Evolutionary conservation across 2,888 invertebrate species (phyloP).

Genomic region (Odiellus spinosus): DNA sequence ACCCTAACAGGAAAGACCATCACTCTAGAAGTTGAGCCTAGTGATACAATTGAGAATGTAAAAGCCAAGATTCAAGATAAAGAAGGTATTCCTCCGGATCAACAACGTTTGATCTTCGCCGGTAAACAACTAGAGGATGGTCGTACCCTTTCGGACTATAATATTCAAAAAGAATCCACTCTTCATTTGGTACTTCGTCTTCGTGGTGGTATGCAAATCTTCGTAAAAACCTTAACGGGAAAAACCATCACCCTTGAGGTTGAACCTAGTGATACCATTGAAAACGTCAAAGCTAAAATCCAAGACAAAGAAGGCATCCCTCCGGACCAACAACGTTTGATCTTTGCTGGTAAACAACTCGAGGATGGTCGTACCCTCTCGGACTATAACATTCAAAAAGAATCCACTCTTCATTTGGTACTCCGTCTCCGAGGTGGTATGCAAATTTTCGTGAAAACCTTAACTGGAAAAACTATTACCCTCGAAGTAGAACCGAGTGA

Average conservation of each 20-base stretch:
- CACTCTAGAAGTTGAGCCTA: conserved; percentile 80
- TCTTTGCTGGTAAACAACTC: conserved; percentile 45
- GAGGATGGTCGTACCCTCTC: conserved; percentile 44
- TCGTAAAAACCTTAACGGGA: conserved; percentile 83
- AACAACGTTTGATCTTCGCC: conserved; percentile 27
- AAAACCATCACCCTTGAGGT: conserved; percentile 86
- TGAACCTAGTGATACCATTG: conserved; percentile 80
- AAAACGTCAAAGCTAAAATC: conserved; percentile 86
- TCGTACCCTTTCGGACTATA: conserved; percentile 43
- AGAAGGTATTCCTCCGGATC: conserved; percentile 42
- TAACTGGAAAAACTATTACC: conserved; percentile 81
- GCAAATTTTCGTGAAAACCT: conserved; percentile 94
- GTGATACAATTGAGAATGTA: conserved; percentile 88
- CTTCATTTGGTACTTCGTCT: conserved; percentile 73
- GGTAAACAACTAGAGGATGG: conserved; percentile 40
- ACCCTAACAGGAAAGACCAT: conserved; percentile 89
- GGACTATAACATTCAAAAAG: conserved; percentile 46
- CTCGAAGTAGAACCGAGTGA: conserved; percentile 83
- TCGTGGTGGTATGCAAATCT: conserved; percentile 94
- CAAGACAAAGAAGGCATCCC: conserved; percentile 85
- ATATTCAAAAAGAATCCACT: conserved; percentile 55
- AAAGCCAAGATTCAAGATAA: conserved; percentile 84
- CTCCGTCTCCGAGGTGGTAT: conserved; percentile 36
- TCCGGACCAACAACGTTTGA: conserved; percentile 70
- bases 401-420: conserved; percentile 26